phyloP scores from a whole-genome alignment of 2,888 invertebrate genomes.

The Lobophora halterata region DNA sequence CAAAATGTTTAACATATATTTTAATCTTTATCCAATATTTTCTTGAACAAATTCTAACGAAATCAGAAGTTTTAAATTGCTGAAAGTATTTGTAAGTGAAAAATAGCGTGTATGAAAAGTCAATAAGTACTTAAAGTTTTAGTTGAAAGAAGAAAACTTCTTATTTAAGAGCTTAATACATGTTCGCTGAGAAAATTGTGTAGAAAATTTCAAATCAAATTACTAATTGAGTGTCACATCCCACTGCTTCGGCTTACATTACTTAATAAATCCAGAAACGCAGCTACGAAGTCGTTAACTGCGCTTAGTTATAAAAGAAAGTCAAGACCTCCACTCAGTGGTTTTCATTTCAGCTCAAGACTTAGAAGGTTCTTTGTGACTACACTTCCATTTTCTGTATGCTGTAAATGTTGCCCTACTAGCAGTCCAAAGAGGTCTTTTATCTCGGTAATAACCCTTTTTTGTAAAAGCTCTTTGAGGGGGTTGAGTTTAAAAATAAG shows the following conservation, averaged over 20 bases:
- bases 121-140: slow-evolving; percentile 10
- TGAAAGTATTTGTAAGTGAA: no score
- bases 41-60: no score
- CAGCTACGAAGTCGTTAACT: slow-evolving; percentile 61
- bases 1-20: no score
- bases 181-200: slow-evolving; percentile 43
- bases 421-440: slow-evolving; percentile 37
- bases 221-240: slow-evolving; percentile 67
- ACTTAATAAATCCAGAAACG: slow-evolving; percentile 60
- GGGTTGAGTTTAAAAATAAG: slow-evolving; percentile 1
- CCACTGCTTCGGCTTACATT: slow-evolving; percentile 60
- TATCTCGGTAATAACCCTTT: slow-evolving; percentile 39
- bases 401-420: slow-evolving; percentile 44
- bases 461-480: slow-evolving; percentile 16
- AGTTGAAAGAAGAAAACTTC: slow-evolving; percentile 23
- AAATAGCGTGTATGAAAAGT: slow-evolving; percentile 12
- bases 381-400: slow-evolving; percentile 39
- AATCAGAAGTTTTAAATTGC: no score
- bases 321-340: slow-evolving; percentile 57
- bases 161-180: slow-evolving; percentile 27
- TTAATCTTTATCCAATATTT: no score
- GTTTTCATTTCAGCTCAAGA: slow-evolving; percentile 63
- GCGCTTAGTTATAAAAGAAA: slow-evolving; percentile 60
- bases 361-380: slow-evolving; percentile 49
- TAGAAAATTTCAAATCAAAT: slow-evolving; percentile 59